Percentiles rank a stretch among this genome's conserved stretches.
Conservation (phyloP, 2,888 invertebrate genomes). For the Heliconius sara region DNA sequence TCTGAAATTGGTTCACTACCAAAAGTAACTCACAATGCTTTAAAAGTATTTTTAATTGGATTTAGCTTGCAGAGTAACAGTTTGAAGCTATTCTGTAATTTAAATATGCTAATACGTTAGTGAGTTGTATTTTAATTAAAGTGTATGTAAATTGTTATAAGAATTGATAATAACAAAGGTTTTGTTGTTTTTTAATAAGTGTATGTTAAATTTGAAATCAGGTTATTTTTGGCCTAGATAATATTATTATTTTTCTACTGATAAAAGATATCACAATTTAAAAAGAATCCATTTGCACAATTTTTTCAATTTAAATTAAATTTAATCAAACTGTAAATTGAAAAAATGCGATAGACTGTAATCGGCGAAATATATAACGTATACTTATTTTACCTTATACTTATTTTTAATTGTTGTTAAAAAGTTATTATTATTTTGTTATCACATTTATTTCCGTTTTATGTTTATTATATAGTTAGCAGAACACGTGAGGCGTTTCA, state of each 20-base stretch:
- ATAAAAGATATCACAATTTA: neutral
- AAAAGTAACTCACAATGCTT: constrained; percentile 35
- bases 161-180: neutral
- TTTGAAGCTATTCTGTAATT: neutral
- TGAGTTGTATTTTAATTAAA: neutral
- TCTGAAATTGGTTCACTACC: constrained; percentile 51
- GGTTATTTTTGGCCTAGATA: neutral
- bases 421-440: neutral
- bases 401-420: neutral
- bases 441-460: neutral
- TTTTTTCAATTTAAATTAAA: too few species aligned
- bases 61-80: constrained; percentile 7
- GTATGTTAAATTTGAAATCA: neutral
- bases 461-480: neutral
- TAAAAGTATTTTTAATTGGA: constrained; percentile 17
- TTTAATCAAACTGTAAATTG: too few species aligned
- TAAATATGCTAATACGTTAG: neutral
- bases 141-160: constrained; percentile 2
- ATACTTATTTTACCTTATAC: neutral
- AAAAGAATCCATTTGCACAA: too few species aligned
- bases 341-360: too few species aligned
- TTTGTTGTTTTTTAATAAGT: neutral
- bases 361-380: neutral
- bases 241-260: neutral
- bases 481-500: neutral